phyloP scores from a whole-genome alignment of 1,140 invertebrate species.

The Scaptomyza pallida region DNA sequence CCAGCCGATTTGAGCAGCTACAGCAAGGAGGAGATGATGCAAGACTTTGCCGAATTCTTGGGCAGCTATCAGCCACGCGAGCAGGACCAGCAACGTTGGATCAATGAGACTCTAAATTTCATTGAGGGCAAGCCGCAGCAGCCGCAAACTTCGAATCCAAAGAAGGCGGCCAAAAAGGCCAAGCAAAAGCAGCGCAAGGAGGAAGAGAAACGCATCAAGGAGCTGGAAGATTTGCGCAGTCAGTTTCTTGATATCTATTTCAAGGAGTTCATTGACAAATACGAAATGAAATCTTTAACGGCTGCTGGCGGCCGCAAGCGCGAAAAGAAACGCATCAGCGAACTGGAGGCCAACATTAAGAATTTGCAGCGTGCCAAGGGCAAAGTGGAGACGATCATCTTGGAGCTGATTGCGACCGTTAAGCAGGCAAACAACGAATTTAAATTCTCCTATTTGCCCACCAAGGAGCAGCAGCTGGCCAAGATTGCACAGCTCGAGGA shows the following conservation, averaged over 20 bases:
- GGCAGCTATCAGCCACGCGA: conserved; percentile 68
- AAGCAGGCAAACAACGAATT: conserved; percentile 80
- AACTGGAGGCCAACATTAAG: conserved; percentile 79
- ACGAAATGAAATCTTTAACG: conserved; percentile 71
- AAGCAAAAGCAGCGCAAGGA: conserved; percentile 82
- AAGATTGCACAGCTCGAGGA: conserved; percentile 69
- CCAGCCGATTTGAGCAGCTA: conserved; percentile 50
- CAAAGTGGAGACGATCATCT: conserved; percentile 76
- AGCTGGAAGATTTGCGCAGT: conserved; percentile 73
- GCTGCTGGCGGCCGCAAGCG: conserved; percentile 73
- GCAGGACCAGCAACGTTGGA: conserved; percentile 74
- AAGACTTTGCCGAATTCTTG: conserved; percentile 77
- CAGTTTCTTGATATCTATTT: conserved; percentile 83
- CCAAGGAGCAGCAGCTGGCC: conserved; percentile 79
- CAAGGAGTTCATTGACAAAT: conserved; percentile 79
- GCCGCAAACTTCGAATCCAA: conserved; percentile 73
- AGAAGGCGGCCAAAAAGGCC: conserved; percentile 82
- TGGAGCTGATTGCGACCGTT: conserved; percentile 80
- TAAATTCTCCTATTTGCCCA: conserved; percentile 81
- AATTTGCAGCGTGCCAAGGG: conserved; percentile 78
- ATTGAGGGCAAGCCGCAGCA: conserved; percentile 79
- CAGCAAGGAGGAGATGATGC: conserved; percentile 74
- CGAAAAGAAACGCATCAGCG: conserved; percentile 81
- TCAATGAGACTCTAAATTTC: conserved; percentile 77
- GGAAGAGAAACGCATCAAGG: conserved; percentile 79